Base-by-base conservation (phyloP, 1,140 invertebrate genomes). In the Lasioglossum albipes region DNA sequence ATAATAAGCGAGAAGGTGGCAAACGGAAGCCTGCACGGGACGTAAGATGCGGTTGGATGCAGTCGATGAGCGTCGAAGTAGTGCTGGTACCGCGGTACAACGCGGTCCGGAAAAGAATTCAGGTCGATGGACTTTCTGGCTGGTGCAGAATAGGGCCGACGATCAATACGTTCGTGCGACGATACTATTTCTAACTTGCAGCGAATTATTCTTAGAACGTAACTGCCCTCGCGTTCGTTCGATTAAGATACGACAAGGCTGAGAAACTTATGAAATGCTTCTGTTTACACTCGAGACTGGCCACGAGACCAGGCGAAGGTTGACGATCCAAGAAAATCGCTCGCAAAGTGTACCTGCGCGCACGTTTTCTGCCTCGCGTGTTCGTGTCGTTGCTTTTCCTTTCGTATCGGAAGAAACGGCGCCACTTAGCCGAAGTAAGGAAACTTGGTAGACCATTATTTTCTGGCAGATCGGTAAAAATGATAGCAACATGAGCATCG, bases 121-220 rank as follows among this genome's bases (percentile, higher is more conserved):
- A 88, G 88, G 89, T 88, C 88, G 84, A 86, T 87, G 89, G 85
- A 89, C 88, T 81, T 84, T 75, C 76, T 76, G 66, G 81, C 69
- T 72, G 75, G 31, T 78, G 59, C 66, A 61, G 75, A 88, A 88
- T 82, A 88, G 75, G 74, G 80, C 59, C 79, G 76, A 2, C 77
- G 82, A 88, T 88, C 85, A 83, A 88, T 87, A 87, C 83, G 64
- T 72, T 70, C 59, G 62, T 70, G 64, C 64, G 62, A 42, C 61
- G 82, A 67, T 84, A 82, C 79, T 84, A 86, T 86, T 88, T 88
- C 72, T 76, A 73, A 84, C 42, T 75, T 61, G 73, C 62, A 61
- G 31, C n/a, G 65, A 82, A 76, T 85, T 87, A 85, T 87, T 85
- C 73, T 82, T 79, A 65, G 73, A 79, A 67, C 71, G 22, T 22